Evolutionary conservation across 2,113 vertebrate species (phyloP).

Genomic region (Centrocercus urophasianus): DNA sequence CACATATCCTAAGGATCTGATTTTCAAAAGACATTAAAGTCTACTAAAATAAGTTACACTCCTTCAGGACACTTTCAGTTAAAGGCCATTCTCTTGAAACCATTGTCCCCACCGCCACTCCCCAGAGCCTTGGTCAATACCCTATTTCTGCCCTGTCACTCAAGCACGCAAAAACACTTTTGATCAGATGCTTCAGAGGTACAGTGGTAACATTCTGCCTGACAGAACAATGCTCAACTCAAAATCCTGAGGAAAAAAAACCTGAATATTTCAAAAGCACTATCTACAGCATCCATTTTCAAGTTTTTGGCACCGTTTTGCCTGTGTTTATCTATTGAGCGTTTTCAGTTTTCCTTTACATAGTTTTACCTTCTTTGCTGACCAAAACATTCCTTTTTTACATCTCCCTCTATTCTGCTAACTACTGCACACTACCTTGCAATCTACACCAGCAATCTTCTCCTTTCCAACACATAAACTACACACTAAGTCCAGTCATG

Average conservation of each 20-base stretch:
- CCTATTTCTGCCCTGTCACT: not conserved
- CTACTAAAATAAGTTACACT: not conserved
- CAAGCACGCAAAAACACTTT: not conserved
- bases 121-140: not conserved
- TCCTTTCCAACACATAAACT: not conserved
- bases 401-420: not conserved
- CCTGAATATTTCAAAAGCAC: not conserved
- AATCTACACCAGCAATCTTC: not conserved
- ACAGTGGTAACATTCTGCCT: not conserved
- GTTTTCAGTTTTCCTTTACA: not conserved
- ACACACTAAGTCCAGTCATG: accelerated
- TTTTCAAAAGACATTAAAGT: not conserved
- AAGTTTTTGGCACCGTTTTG: not conserved
- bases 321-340: not conserved
- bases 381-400: not conserved
- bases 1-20: not conserved
- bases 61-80: not conserved
- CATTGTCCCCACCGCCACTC: not conserved
- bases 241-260: not conserved
- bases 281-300: not conserved
- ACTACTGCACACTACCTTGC: not conserved
- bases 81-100: not conserved
- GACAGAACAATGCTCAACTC: not conserved
- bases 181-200: not conserved
- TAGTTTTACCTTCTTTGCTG: not conserved